phyloP scores from a whole-genome alignment of 2,113 vertebrate species.

The Australoheros scitulus region DNA sequence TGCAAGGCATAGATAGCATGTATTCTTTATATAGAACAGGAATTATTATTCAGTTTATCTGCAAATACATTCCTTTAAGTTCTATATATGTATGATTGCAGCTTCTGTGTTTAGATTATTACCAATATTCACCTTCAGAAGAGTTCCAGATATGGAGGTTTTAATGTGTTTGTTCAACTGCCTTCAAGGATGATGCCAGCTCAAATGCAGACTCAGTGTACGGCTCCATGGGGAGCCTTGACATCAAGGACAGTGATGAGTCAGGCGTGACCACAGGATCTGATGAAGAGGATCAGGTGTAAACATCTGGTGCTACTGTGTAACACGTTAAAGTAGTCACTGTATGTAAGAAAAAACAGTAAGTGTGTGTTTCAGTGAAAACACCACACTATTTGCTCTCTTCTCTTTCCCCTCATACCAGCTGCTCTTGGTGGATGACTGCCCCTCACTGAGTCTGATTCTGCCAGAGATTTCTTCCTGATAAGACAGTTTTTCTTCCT shows the following conservation, averaged over 20 bases:
- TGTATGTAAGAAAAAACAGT: not conserved
- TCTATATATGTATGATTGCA: no score
- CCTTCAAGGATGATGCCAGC: not conserved
- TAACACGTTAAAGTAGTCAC: not conserved
- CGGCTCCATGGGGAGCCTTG: not conserved
- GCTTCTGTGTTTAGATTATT: no score
- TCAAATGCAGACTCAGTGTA: not conserved
- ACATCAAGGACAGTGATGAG: not conserved
- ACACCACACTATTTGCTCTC: not conserved
- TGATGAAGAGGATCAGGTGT: rapidly evolving
- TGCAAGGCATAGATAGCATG: not conserved
- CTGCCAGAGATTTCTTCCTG: no score
- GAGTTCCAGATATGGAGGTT: no score
- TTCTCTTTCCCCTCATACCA: rapidly evolving
- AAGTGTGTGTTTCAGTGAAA: not conserved
- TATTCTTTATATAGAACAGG: not conserved
- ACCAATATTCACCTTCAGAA: no score
- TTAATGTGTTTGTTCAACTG: not conserved
- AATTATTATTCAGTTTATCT: not conserved
- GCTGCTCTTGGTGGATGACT: not conserved
- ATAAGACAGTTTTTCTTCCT: no score
- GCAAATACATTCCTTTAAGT: no score
- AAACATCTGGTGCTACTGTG: not conserved
- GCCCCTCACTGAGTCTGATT: no score
- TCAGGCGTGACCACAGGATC: not conserved